Percentiles rank a stretch among this genome's conserved stretches.
phyloP scores from a whole-genome alignment of 2,797 vertebrate genomes.

The Sylvia borin region DNA sequence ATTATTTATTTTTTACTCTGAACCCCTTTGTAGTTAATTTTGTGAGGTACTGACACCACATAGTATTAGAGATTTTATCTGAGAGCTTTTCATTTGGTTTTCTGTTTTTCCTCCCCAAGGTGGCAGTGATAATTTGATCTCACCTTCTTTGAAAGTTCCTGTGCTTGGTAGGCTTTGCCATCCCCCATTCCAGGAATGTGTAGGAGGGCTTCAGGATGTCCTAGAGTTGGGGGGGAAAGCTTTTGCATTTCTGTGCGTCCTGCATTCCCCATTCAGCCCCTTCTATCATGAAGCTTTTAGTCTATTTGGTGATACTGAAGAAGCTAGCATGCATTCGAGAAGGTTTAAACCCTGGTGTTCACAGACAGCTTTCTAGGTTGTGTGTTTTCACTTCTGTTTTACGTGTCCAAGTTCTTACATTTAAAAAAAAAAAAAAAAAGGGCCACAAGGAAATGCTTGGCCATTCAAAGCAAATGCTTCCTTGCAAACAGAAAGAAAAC shows the following conservation, averaged over 20 bases:
- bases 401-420: not conserved
- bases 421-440: not conserved
- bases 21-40: not conserved
- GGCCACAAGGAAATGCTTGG: not conserved
- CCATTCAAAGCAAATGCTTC: not conserved
- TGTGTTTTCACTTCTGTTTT: not conserved
- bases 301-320: not conserved
- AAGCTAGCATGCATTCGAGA: not conserved
- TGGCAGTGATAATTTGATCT: not conserved
- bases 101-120: not conserved
- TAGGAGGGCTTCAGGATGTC: not conserved
- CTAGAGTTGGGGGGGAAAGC: not conserved
- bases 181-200: not conserved
- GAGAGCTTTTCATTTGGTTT: not conserved
- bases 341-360: not conserved
- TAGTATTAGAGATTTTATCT: not conserved
- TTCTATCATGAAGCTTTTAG: not conserved
- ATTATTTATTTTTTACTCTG: not conserved
- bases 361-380: not conserved
- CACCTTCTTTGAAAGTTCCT: not conserved
- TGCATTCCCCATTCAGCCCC: fast-evolving
- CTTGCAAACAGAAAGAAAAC: not conserved
- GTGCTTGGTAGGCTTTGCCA: not conserved
- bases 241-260: not conserved
- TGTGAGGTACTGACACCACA: not conserved